A percentile compares a stretch with the other conserved stretches of the same genome.
Evolutionary conservation across 1,140 invertebrate species (phyloP).

Genomic region (Drosophila ogumai): DNA sequence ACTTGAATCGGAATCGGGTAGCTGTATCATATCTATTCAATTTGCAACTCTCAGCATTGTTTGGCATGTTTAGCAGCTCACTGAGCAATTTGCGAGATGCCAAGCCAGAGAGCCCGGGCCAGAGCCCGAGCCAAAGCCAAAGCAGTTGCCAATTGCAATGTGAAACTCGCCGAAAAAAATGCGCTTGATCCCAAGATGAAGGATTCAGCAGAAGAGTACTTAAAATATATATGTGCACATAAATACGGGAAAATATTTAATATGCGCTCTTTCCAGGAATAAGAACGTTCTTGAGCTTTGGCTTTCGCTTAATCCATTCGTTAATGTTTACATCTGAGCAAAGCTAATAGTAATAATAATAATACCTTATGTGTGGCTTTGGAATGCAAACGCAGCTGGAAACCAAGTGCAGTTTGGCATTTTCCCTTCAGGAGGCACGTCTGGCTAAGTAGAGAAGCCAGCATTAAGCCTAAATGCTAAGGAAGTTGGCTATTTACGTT

Average conservation of each 20-base stretch:
- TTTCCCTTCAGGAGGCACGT: background rate
- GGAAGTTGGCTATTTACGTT: background rate
- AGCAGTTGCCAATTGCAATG: constrained; percentile 53
- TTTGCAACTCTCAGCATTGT: constrained; percentile 73
- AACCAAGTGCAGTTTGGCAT: constrained; percentile 16
- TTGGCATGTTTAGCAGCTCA: constrained; percentile 79
- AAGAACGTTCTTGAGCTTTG: constrained; percentile 15
- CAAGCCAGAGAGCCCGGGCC: constrained; percentile 7
- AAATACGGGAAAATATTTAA: constrained; percentile 45
- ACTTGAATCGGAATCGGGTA: constrained; percentile 14
- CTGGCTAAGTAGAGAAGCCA: background rate
- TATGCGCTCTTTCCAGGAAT: constrained; percentile 22
- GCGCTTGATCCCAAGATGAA: constrained; percentile 29
- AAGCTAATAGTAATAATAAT: constrained; percentile 1
- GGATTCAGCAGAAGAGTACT: constrained; percentile 21
- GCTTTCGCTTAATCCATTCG: constrained; percentile 19
- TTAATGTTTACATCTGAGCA: constrained; percentile 49
- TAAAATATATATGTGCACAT: constrained; percentile 19
- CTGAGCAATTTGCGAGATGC: constrained; percentile 61
- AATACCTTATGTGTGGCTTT: constrained; percentile 5
- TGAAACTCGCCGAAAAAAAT: constrained; percentile 41
- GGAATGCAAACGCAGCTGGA: constrained; percentile 46
- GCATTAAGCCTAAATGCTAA: background rate
- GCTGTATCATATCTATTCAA: constrained; percentile 70
- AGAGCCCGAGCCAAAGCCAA: constrained; percentile 20